Evolutionary conservation across 2,797 vertebrate genomes (phyloP).

Genomic region (Rhynchonycteris naso): DNA sequence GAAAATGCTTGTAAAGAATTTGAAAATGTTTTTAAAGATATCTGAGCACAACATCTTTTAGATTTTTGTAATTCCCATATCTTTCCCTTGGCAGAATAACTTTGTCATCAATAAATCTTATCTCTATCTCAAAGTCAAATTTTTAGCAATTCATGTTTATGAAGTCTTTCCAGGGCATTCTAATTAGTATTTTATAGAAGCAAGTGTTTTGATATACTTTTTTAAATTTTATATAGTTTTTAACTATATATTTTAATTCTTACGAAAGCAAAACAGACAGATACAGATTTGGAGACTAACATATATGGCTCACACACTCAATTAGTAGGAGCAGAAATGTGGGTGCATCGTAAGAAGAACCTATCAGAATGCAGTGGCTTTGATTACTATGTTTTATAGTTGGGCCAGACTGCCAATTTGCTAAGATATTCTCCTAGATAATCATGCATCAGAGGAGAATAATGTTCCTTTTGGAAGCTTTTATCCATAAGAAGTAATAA

Average conservation of each 20-base stretch:
- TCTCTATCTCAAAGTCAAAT: not conserved
- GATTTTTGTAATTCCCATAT: not conserved
- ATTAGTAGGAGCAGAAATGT: not conserved
- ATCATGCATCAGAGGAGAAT: not conserved
- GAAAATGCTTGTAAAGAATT: too few species aligned
- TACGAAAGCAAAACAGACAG: not conserved
- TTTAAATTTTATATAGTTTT: not conserved
- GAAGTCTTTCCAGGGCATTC: not conserved
- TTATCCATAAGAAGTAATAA: not conserved
- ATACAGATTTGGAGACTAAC: not conserved
- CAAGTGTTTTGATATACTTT: not conserved
- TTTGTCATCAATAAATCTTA: conserved; percentile 4
- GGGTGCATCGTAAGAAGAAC: not conserved
- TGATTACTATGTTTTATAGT: not conserved
- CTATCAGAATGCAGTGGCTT: not conserved
- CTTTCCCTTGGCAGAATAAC: not conserved
- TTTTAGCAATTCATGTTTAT: not conserved
- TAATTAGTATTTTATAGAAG: conserved; percentile 29
- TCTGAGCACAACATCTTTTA: not conserved
- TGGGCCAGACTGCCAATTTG: not conserved
- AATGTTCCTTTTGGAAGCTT: not conserved
- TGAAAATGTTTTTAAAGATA: not conserved
- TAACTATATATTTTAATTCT: conserved; percentile 18
- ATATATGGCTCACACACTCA: not conserved
- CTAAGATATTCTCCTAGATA: not conserved